Evolutionary conservation across 2,797 vertebrate genomes (phyloP), one percentile per base, ranked within the genome.

Genomic region (Psittacula echo): DNA sequence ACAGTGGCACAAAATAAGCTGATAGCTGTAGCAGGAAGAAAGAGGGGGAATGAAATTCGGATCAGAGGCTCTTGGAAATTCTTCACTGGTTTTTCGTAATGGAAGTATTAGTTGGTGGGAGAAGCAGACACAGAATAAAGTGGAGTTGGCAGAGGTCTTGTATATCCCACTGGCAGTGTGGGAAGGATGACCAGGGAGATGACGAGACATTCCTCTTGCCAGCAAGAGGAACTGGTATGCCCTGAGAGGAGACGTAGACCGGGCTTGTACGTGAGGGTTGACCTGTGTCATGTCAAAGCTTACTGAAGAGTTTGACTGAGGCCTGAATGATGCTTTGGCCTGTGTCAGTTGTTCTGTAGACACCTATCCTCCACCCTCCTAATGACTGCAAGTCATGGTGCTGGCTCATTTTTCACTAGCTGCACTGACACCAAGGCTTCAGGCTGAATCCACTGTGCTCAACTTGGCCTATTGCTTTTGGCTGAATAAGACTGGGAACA

Each of bases 231-330:
- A 30, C 30, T 84, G 48, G 19, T 37, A 4, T 65, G 23, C 21
- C 48, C 44, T 66, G 26, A 64, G 76, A 67, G 47, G 37, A 66
- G 37, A 34, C 37, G 34, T 53, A 45, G 56, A 53, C 45, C 17
- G 19, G 12, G 12, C 45, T 77, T 2, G 1, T 24, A 51, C 0
- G 0, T 51, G 83, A 67, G 17, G 14, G 9, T 14, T 67, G 41
- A 26, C 44, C 10, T 39, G 8, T 56, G n/a, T 67, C 51, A 13
- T 22, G 32, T 75, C 53, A 48, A 70, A 74, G 23, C 37, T 75
- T 86, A 9, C 3, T 45, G 70, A 65, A 68, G 34, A 23, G 61
- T 88, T 67, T 50, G 2, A 8, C 21, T 56, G 60, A 6, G 39
- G n/a, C 29, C 47, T 64, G 41, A 42, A 21, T 13, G 26, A 22